A percentile compares a stretch with the other conserved stretches of the same genome.
Conservation (phyloP, 2,113 vertebrate genomes). For the Nycticryphes semicollaris region DNA sequence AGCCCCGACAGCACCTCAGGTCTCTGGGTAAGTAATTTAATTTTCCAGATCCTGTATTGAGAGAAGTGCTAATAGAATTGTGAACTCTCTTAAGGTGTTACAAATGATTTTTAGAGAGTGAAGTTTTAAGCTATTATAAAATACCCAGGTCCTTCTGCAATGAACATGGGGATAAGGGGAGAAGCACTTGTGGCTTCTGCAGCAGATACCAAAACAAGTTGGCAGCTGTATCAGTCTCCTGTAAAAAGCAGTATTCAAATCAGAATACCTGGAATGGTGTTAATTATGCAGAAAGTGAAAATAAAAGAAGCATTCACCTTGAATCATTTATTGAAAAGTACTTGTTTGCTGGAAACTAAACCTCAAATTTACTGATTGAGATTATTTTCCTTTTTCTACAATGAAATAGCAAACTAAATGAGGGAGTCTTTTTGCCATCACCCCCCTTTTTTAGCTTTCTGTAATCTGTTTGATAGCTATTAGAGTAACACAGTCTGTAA, state of each 20-base stretch:
- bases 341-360: not conserved
- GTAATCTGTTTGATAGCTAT: not conserved
- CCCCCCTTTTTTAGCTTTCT: not conserved
- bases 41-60: not conserved
- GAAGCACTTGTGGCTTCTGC: not conserved
- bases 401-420: not conserved
- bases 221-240: not conserved
- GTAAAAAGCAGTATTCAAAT: not conserved
- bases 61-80: not conserved
- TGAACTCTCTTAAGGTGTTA: not conserved
- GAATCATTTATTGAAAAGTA: not conserved
- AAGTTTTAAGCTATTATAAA: not conserved
- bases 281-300: not conserved
- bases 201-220: not conserved
- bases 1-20: not conserved
- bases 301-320: too few species aligned
- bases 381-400: not conserved
- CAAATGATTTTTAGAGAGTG: not conserved
- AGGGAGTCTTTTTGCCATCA: not conserved
- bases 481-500: not conserved
- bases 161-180: not conserved
- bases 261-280: not conserved
- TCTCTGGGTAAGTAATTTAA: not conserved
- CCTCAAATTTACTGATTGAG: not conserved
- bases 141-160: not conserved